Conservation (phyloP, 2,888 invertebrate species). For the Sphinx pinastri region DNA sequence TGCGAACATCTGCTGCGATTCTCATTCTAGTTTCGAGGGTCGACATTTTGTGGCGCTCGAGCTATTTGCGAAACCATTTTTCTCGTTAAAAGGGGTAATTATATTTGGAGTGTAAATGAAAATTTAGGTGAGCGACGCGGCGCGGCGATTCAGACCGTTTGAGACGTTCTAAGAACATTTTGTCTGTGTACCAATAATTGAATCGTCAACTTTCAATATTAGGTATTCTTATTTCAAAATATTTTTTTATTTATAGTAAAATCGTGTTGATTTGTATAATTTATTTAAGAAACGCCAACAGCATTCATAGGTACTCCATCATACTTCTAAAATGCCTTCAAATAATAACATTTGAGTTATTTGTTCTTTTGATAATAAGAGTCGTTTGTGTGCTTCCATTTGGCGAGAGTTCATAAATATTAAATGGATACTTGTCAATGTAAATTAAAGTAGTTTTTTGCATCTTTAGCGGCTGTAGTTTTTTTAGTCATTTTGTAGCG, state of each 20-base stretch:
- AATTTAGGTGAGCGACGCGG: slow-evolving; percentile 39
- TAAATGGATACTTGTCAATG: neutral
- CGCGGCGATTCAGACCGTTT: neutral
- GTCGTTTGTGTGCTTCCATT: neutral
- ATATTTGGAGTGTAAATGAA: slow-evolving; percentile 56
- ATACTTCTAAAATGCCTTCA: neutral
- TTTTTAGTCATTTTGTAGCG: neutral
- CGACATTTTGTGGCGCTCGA: slow-evolving; percentile 54
- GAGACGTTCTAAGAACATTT: slow-evolving; percentile 6
- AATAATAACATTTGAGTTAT: neutral
- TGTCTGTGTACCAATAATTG: slow-evolving; percentile 12
- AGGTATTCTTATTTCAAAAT: neutral
- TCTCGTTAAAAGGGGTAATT: slow-evolving; percentile 58
- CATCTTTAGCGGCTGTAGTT: neutral
- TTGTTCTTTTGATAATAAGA: neutral
- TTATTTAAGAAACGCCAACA: too few relatives aligned
- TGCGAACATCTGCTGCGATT: slow-evolving; percentile 69
- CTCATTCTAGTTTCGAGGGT: slow-evolving; percentile 67
- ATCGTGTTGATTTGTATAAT: neutral
- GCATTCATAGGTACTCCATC: too few relatives aligned
- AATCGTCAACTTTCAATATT: slow-evolving; percentile 13
- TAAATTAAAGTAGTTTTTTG: neutral
- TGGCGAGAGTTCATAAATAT: neutral
- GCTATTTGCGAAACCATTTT: slow-evolving; percentile 61
- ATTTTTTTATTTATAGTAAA: neutral